Evolutionary conservation across 2,113 vertebrate species (phyloP), one percentile per base, ranked within the genome.

Genomic region (Entosphenus tridentatus): DNA sequence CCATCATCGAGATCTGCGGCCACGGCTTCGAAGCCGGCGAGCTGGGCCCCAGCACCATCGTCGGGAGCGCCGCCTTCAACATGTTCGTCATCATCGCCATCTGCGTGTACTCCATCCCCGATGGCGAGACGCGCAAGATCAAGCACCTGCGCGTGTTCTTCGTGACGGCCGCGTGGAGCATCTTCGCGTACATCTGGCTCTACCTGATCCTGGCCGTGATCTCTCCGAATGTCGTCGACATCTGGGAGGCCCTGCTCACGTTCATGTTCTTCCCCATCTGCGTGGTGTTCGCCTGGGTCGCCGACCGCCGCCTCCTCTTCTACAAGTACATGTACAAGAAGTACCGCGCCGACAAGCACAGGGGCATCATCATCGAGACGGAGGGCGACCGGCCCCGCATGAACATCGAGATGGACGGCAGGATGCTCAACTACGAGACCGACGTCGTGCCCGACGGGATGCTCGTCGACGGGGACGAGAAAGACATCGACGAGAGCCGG

Each of bases 61-160:
- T 98, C 57, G 93, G 93, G 13, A 96, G 90, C 1, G 93, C 93
- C 0, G 93, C 93, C 0, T 98, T 98, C 76, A 98, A 98, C 74
- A 98, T 96, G 90, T 98, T 98, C 54, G 87, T 98, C 74, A 98
- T 98, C 73, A 93, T 98, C 1, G 93, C 90, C 0, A 75, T 96
- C 3, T 98, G 93, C 7, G 92, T 98, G 10, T 89, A 88, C 0
- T 88, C 96, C 39, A 88, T 98, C 57, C 93, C 93, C 0, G 86
- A 98, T 0, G 90, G 90, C 10, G 82, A 96, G 72, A 84, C 83
- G 2, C 81, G 93, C 62, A 87, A 85, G 76, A 88, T 98, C 21
- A 98, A 98, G 73, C 93, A 98, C 74, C 76, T 96, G 56, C 71
- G 92, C 6, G 93, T 97, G 67, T 98, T 98, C 77, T 96, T 96